A percentile compares a stretch with the other conserved stretches of the same genome.
Evolutionary conservation across 2,888 invertebrate genomes (phyloP).

Genomic region (Nomada flava): DNA sequence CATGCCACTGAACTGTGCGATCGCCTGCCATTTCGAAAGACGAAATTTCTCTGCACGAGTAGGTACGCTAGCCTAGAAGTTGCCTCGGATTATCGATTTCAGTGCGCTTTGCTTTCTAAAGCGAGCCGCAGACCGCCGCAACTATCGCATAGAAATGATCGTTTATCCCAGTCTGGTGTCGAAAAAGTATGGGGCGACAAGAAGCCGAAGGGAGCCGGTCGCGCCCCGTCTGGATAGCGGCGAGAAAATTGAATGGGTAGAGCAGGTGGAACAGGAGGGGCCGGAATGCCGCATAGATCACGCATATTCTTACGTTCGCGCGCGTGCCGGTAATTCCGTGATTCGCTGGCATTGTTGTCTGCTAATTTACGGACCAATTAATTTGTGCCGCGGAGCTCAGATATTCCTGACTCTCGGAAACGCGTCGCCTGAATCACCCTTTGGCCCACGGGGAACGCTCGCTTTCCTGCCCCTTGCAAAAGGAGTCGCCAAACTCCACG

Average conservation of each 20-base stretch:
- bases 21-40: no score
- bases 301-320: constrained; percentile 77
- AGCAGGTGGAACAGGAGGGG: constrained; percentile 35
- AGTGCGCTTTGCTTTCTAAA: no score
- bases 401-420: constrained; percentile 64
- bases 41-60: no score
- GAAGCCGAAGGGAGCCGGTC: constrained; percentile 7
- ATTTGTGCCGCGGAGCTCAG: constrained; percentile 76
- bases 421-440: constrained; percentile 38
- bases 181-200: constrained; percentile 5
- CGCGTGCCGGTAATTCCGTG: constrained; percentile 72
- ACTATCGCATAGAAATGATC: not conserved
- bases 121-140: not conserved
- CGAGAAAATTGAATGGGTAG: constrained; percentile 13
- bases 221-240: not conserved
- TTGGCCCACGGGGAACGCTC: constrained; percentile 5
- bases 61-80: not conserved
- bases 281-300: constrained; percentile 82
- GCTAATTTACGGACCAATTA: constrained; percentile 84
- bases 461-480: not conserved
- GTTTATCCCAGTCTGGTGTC: not conserved
- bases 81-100: not conserved
- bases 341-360: constrained; percentile 77
- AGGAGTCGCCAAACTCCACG: constrained; percentile 4
- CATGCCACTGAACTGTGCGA: no score